Evolutionary conservation across 2,113 vertebrate genomes (phyloP).

Genomic region (Strigops habroptila): DNA sequence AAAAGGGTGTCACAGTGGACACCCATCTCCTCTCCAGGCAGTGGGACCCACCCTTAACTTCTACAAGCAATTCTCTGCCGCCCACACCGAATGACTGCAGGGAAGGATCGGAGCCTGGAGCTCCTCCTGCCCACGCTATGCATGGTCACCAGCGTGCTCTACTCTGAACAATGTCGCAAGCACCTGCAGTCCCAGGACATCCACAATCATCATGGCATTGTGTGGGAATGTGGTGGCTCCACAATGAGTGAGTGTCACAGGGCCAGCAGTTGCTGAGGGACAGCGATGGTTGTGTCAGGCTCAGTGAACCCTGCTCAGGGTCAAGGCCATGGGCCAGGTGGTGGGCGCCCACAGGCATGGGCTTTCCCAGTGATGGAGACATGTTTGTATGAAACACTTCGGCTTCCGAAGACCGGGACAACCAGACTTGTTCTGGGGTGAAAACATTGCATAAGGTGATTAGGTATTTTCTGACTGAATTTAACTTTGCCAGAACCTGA

Average conservation of each 20-base stretch:
- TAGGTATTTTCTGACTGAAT: neutral
- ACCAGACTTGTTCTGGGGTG: neutral
- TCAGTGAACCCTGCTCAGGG: neutral
- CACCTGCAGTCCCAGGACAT: neutral
- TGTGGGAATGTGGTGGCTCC: neutral
- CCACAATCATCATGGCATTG: rapidly evolving
- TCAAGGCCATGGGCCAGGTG: neutral
- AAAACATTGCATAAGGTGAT: neutral
- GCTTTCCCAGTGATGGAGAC: neutral
- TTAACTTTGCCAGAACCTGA: neutral
- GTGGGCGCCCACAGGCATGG: neutral
- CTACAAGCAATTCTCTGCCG: rapidly evolving
- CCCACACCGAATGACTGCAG: rapidly evolving
- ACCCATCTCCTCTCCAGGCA: neutral
- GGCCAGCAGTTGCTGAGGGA: neutral
- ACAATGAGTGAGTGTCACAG: neutral
- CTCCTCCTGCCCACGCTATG: neutral
- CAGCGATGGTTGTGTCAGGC: neutral
- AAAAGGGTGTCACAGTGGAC: neutral
- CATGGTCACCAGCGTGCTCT: neutral
- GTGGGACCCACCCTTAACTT: neutral
- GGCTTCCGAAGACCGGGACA: neutral
- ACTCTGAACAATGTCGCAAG: neutral
- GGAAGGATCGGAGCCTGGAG: rapidly evolving
- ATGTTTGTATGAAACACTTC: neutral